A percentile compares a stretch with the other conserved stretches of the same genome.
phyloP scores from a whole-genome alignment of 2,113 vertebrate genomes.

The Nycticryphes semicollaris region DNA sequence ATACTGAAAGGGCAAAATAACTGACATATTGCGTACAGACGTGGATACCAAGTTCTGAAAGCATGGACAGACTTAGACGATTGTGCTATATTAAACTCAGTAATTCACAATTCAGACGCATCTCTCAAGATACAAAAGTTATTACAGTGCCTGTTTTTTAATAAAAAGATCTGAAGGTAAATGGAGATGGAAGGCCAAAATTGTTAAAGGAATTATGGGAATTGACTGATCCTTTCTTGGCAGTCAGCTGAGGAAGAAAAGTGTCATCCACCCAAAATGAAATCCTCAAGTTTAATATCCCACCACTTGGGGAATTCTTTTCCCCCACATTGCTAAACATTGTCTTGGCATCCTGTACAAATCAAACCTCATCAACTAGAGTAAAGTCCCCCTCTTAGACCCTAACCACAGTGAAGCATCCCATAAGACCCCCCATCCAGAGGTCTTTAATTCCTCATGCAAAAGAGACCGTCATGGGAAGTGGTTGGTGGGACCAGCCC shows the following conservation, averaged over 20 bases:
- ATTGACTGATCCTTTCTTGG: neutral
- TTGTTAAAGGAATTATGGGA: slow-evolving; percentile 15
- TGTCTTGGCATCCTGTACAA: neutral
- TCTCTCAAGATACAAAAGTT: slow-evolving; percentile 12
- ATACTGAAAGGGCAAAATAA: neutral
- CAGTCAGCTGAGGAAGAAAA: neutral
- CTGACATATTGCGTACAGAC: neutral
- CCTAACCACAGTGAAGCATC: too few relatives aligned
- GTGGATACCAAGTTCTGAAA: neutral
- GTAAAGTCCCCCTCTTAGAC: neutral
- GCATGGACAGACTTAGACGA: neutral
- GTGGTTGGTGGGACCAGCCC: neutral
- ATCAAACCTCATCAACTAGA: neutral
- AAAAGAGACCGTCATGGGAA: neutral
- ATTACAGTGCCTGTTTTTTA: slow-evolving; percentile 29
- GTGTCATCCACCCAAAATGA: neutral
- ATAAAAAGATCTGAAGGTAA: slow-evolving; percentile 41
- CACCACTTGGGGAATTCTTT: neutral
- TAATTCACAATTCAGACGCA: slow-evolving; percentile 2
- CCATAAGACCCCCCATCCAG: neutral
- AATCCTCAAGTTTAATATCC: neutral
- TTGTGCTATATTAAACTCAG: neutral
- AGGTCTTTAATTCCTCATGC: neutral
- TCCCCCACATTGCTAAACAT: neutral
- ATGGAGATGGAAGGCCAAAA: neutral